phyloP scores from a whole-genome alignment of 2,797 vertebrate genomes.

The Hypotaenidia okinawae region DNA sequence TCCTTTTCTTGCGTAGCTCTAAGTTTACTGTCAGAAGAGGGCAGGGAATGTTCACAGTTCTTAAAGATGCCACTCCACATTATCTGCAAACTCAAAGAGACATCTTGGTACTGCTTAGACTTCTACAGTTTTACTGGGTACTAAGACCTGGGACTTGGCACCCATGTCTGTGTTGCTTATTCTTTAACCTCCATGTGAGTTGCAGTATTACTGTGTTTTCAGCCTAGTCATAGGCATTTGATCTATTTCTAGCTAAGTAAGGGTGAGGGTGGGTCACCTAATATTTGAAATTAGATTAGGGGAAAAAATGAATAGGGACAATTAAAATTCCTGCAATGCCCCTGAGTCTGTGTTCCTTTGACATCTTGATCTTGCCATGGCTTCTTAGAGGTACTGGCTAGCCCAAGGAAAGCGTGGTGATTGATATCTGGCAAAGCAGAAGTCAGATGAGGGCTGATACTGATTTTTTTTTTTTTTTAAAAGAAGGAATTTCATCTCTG shows the following conservation, averaged over 20 bases:
- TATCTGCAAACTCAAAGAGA: background rate
- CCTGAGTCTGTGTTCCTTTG: background rate
- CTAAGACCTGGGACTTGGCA: background rate
- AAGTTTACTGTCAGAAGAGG: background rate
- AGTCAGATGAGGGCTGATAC: background rate
- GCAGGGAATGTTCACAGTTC: background rate
- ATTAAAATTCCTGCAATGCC: background rate
- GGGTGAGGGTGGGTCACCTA: background rate
- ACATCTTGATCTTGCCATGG: background rate
- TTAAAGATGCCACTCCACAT: fast-evolving
- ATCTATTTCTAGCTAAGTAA: background rate
- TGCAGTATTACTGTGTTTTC: background rate
- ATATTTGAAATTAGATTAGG: background rate
- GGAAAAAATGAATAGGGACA: background rate
- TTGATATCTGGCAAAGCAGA: background rate
- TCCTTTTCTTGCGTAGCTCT: background rate
- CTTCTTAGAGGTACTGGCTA: background rate
- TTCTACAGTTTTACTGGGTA: background rate
- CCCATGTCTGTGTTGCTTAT: background rate
- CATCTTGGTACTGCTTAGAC: background rate
- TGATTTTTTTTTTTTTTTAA: background rate
- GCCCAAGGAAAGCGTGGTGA: fast-evolving
- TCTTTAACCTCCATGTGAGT: background rate
- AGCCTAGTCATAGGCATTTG: background rate
- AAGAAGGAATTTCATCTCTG: background rate